Conservation (phyloP, 1,140 invertebrate genomes). For the Luehdorfia chinensis region DNA sequence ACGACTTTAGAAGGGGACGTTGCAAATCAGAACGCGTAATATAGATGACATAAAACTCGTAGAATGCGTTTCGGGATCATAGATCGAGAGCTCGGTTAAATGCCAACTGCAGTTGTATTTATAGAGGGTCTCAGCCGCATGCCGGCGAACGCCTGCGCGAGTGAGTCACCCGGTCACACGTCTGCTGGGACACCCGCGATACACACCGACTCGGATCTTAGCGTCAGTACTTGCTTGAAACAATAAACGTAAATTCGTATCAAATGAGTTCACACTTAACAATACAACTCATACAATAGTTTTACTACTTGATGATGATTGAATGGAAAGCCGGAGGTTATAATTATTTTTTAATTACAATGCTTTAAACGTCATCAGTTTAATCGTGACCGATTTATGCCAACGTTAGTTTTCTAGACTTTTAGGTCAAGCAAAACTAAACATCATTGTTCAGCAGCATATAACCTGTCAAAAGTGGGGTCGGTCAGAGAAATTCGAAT, state of each 20-base stretch:
- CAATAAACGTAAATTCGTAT: constrained; percentile 1
- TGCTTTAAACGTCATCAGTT: constrained; percentile 6
- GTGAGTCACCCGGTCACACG: constrained; percentile 57
- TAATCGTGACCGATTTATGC: constrained; percentile 7
- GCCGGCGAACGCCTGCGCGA: constrained; percentile 34
- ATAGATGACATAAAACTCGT: constrained; percentile 41
- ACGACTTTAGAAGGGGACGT: constrained; percentile 17
- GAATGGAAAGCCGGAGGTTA: not conserved
- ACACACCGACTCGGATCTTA: not conserved
- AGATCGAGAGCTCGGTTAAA: constrained; percentile 63
- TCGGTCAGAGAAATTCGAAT: constrained; percentile 44
- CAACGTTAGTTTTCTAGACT: constrained; percentile 43
- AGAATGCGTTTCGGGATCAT: constrained; percentile 55
- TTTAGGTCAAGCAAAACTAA: constrained; percentile 46
- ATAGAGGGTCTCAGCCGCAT: constrained; percentile 58
- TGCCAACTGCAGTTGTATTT: constrained; percentile 70
- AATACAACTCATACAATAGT: constrained; percentile 6
- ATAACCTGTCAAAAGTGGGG: constrained; percentile 43
- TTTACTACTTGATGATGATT: not conserved
- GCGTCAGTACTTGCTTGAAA: too few species aligned
- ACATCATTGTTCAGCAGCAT: constrained; percentile 41
- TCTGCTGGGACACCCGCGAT: constrained; percentile 55
- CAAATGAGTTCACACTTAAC: constrained; percentile 11
- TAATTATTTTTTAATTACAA: constrained; percentile 12
- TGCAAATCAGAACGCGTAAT: constrained; percentile 37